Base-by-base conservation (phyloP, 1,140 invertebrate species). In the Drosophila auraria region DNA sequence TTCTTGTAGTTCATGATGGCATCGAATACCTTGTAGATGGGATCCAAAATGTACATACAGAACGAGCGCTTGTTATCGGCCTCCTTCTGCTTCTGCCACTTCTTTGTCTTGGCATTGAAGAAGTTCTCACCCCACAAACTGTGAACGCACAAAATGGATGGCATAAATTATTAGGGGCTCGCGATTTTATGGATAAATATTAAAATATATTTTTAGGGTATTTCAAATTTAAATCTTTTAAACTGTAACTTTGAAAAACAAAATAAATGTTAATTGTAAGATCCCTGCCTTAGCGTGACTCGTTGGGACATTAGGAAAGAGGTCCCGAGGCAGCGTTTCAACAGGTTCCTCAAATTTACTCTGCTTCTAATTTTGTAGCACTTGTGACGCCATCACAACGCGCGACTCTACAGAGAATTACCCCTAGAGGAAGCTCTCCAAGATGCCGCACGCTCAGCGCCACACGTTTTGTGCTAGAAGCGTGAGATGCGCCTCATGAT, bases 1-100 rank as follows among this genome's bases (percentile, higher is more conserved):
- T 99, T 99, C 86, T 97, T 97, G 95, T 98, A 98, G 94, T 99
- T 98, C 98, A 99, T 99, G 93, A 99, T 99, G 62, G 96, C 96
- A 92, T 99, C 96, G 93, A 99, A 99, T 51, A 99, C 96, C 95
- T 99, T 99, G 95, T 99, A 99, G 94, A 99, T 99, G 50, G 99
- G 99, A 87, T 99, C 98, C 94, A 99, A 94, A 81, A 99, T 97
- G 93, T 99, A 99, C 96, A 99, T 99, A 93, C 96, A 97, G 95
- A 99, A 99, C 3, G 99, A 99, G 87, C 99, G 96, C 93, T 98
- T 98, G 95, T 98, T 98, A 78, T 98, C 97, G 33, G 94, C 94
- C 91, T 97, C 96, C 94, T 97, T 97, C 91, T 96, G 96, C 93
- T 98, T 99, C 25, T 96, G 95, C 99, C 99, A 99, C 93, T 99